These are phyloP conservation scores for Sebastiscus tertius DNA, from an alignment of 2,797 vertebrate species.

Conservation along the genomic window DNA sequence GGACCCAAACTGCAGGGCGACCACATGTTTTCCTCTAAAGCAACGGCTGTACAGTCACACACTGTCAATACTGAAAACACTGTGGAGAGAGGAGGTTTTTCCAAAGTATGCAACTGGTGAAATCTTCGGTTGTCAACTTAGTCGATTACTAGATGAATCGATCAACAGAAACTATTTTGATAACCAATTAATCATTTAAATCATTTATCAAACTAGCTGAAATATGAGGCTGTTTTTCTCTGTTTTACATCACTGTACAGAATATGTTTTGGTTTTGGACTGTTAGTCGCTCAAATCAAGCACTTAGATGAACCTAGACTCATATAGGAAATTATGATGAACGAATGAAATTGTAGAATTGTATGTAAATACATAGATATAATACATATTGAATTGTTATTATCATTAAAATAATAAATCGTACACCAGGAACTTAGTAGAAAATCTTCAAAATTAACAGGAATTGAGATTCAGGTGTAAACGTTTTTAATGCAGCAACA, in stretches of 20 bases:
- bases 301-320: neutral
- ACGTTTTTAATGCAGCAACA: too few relatives aligned
- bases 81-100: neutral
- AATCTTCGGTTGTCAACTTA: neutral
- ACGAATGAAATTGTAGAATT: neutral
- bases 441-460: too few relatives aligned
- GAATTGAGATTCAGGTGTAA: too few relatives aligned
- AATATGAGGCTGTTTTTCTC: neutral
- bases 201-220: neutral
- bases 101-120: neutral
- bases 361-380: too few relatives aligned
- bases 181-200: neutral
- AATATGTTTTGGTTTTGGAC: neutral
- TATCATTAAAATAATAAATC: too few relatives aligned
- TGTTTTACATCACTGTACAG: neutral
- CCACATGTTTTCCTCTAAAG: constrained; percentile 51
- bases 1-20: constrained; percentile 13
- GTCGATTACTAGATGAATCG: neutral
- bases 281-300: neutral
- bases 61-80: constrained; percentile 35
- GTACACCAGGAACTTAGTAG: too few relatives aligned
- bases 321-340: neutral
- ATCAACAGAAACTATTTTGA: neutral
- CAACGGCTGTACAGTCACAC: constrained; percentile 22
- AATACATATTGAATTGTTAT: too few relatives aligned